Conservation (phyloP, 2,113 vertebrate genomes). For the Channa argus region DNA sequence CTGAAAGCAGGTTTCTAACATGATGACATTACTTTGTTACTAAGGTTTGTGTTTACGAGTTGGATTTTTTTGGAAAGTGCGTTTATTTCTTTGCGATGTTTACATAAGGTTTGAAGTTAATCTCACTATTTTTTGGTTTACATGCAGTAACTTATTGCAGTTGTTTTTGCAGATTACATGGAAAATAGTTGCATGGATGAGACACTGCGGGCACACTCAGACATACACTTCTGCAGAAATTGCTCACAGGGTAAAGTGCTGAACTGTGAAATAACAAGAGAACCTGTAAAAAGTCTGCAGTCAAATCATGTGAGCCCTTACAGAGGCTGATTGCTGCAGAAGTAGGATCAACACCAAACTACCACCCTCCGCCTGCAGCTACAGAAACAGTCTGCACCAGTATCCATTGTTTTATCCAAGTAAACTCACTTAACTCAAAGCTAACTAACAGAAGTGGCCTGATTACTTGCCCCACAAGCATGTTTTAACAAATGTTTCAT, state of each 20-base stretch:
- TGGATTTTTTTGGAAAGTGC: too few species aligned
- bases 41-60: too few species aligned
- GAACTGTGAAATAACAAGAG: conserved; percentile 12
- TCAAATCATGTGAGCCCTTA: conserved; percentile 53
- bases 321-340: conserved; percentile 37
- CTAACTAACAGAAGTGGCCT: conserved; percentile 1
- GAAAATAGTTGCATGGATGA: not conserved
- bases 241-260: conserved; percentile 4
- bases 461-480: conserved; percentile 2
- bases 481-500: not conserved
- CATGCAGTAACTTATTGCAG: too few species aligned
- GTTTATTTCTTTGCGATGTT: too few species aligned
- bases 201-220: not conserved
- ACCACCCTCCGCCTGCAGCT: conserved; percentile 20
- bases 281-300: conserved; percentile 43
- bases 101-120: too few species aligned
- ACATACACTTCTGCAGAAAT: conserved; percentile 14
- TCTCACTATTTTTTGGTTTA: too few species aligned
- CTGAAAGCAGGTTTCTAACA: too few species aligned
- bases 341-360: conserved; percentile 12
- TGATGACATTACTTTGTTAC: too few species aligned
- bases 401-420: conserved; percentile 44
- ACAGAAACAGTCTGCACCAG: not conserved
- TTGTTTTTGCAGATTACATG: too few species aligned
- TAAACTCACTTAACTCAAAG: conserved; percentile 31